Evolutionary conservation across 2,888 invertebrate genomes (phyloP).

Genomic region (Sesamia inferens): DNA sequence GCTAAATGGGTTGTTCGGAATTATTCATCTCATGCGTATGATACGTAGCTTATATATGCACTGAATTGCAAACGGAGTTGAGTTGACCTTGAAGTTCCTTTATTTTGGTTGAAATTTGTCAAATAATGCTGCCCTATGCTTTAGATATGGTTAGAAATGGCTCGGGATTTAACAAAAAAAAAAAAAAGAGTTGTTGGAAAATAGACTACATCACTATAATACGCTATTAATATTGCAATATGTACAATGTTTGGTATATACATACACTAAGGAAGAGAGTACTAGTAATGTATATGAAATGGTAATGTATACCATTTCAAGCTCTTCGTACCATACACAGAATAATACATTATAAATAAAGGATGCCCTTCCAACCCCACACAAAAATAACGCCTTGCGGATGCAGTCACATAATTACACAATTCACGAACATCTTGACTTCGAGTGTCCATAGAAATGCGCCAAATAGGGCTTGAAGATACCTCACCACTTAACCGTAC

Average conservation of each 20-base stretch:
- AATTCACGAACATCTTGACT: constrained; percentile 12
- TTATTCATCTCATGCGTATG: constrained; percentile 8
- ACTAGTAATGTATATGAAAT: background rate
- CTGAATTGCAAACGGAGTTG: background rate
- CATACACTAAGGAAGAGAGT: background rate
- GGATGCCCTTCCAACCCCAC: background rate
- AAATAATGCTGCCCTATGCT: background rate
- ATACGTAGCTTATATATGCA: background rate
- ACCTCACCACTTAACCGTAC: background rate
- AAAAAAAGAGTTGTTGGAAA: too few species aligned
- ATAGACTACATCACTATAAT: background rate
- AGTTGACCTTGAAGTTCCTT: background rate
- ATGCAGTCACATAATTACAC: constrained; percentile 7
- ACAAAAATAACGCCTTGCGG: background rate
- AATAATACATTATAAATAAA: constrained; percentile 41
- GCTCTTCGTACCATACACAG: background rate
- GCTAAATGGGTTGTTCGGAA: constrained; percentile 33
- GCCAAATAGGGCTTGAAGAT: constrained; percentile 37
- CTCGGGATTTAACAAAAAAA: background rate
- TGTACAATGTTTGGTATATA: background rate
- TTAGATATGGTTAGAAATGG: background rate
- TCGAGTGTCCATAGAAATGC: constrained; percentile 41
- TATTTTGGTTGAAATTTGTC: background rate
- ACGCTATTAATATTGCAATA: background rate
- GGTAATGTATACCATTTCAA: background rate